A percentile compares a stretch with the other conserved stretches of the same genome.
These are phyloP conservation scores for Stegastes partitus DNA, from an alignment of 2,113 vertebrate genomes.

Conservation along the genomic window DNA sequence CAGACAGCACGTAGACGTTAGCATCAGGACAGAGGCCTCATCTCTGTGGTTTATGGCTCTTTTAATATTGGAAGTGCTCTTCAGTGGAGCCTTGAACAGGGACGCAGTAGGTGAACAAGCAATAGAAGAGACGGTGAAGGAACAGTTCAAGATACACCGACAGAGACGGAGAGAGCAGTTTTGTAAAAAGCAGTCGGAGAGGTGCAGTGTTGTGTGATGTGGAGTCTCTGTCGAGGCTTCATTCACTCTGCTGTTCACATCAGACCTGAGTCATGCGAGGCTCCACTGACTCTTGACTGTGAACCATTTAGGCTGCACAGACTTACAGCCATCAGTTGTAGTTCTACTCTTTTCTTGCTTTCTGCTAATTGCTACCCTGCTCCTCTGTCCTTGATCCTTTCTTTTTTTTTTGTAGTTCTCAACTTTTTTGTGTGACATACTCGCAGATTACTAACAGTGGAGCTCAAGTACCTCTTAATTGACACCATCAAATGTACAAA, in stretches of 20 bases:
- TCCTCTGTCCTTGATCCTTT: not conserved
- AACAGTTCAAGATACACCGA: slow-evolving; percentile 23
- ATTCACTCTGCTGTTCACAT: slow-evolving; percentile 43
- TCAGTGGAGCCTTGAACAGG: slow-evolving; percentile 18
- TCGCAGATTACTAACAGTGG: not conserved
- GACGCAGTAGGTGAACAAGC: slow-evolving; percentile 26
- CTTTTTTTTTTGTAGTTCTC: not conserved
- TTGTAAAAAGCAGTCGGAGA: slow-evolving; percentile 19
- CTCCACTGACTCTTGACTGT: slow-evolving; percentile 54
- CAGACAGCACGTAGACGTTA: slow-evolving; percentile 47
- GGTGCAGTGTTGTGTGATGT: slow-evolving; percentile 19
- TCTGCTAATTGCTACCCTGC: slow-evolving; percentile 22
- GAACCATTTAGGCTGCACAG: slow-evolving; percentile 55
- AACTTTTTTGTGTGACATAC: slow-evolving; percentile 15
- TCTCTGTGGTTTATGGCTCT: slow-evolving; percentile 56
- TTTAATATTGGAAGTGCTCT: slow-evolving; percentile 65
- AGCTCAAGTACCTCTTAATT: not conserved
- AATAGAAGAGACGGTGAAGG: slow-evolving; percentile 24
- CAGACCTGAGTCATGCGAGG: slow-evolving; percentile 65
- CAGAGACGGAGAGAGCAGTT: slow-evolving; percentile 16
- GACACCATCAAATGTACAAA: too few species aligned
- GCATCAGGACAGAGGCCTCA: slow-evolving; percentile 21
- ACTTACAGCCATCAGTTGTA: slow-evolving; percentile 42
- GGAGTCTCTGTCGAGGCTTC: slow-evolving; percentile 35
- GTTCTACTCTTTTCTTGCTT: not conserved